Conservation (phyloP, 2,888 invertebrate genomes). For the Lithosia quadra region DNA sequence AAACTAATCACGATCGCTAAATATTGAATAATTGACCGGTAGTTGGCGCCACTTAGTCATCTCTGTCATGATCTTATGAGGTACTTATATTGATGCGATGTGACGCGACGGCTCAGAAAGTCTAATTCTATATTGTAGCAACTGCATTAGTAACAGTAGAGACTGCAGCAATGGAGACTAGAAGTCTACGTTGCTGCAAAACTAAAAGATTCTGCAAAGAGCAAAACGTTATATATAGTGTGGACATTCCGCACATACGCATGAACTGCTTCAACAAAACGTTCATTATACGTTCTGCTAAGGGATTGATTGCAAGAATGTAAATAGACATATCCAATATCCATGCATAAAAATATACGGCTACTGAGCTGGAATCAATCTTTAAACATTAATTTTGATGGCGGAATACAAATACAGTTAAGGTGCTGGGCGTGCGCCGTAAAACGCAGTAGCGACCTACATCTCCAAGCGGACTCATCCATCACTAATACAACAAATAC, state of each 20-base stretch:
- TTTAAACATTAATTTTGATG: background rate
- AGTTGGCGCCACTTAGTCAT: background rate
- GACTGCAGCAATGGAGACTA: too few species aligned
- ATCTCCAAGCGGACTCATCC: slow-evolving; percentile 5
- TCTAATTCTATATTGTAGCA: too few species aligned
- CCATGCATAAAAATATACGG: background rate
- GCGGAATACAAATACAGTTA: background rate
- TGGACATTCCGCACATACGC: too few species aligned
- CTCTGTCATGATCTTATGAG: background rate
- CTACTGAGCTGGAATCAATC: background rate
- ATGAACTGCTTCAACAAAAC: too few species aligned
- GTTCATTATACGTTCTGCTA: too few species aligned
- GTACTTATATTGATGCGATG: background rate
- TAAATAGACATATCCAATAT: background rate
- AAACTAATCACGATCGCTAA: background rate
- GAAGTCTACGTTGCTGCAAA: too few species aligned
- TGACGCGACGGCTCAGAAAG: background rate
- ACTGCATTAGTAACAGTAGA: too few species aligned
- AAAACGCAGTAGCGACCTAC: slow-evolving; percentile 26
- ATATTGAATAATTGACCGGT: background rate
- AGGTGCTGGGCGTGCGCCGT: background rate
- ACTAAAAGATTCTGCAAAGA: too few species aligned
- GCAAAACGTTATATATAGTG: too few species aligned
- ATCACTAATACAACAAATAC: slow-evolving; percentile 14
- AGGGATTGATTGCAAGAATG: too few species aligned